These are phyloP conservation scores for Virgularia gustaviana DNA, from an alignment of 92 coral and sea anemone genomes.

Conservation along the genomic window DNA sequence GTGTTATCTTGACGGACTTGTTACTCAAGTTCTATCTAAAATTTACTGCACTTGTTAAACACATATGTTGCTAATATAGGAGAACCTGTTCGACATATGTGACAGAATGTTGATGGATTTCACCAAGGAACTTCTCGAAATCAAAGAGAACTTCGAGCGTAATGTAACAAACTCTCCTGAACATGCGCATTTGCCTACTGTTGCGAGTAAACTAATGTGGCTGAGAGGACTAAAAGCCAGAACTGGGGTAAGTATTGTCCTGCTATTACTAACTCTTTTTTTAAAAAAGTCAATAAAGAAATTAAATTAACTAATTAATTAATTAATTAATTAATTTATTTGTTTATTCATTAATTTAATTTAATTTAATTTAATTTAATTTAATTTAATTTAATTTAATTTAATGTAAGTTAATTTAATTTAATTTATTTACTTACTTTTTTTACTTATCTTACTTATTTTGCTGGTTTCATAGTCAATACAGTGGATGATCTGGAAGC, in stretches of 20 bases:
- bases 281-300: neutral
- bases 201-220: conserved; percentile 93
- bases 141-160: conserved; percentile 65
- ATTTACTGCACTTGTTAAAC: neutral
- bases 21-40: neutral
- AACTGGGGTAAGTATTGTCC: conserved; percentile 59
- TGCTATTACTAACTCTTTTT: neutral
- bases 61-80: conserved; percentile 52
- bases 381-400: too few species aligned
- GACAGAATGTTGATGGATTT: conserved; percentile 73
- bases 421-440: too few species aligned
- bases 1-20: neutral
- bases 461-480: too few species aligned
- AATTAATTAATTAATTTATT: too few species aligned
- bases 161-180: conserved; percentile 71
- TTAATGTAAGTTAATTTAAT: too few species aligned
- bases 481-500: too few species aligned
- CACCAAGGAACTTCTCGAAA: conserved; percentile 64
- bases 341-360: too few species aligned
- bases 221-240: conserved; percentile 83
- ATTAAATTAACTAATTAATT: too few species aligned
- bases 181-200: conserved; percentile 91
- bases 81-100: conserved; percentile 69
- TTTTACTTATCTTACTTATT: too few species aligned
- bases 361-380: too few species aligned